These are phyloP conservation scores for Rhagophthalmus giganteus DNA, from an alignment of 2,888 invertebrate genomes.

Conservation along the genomic window DNA sequence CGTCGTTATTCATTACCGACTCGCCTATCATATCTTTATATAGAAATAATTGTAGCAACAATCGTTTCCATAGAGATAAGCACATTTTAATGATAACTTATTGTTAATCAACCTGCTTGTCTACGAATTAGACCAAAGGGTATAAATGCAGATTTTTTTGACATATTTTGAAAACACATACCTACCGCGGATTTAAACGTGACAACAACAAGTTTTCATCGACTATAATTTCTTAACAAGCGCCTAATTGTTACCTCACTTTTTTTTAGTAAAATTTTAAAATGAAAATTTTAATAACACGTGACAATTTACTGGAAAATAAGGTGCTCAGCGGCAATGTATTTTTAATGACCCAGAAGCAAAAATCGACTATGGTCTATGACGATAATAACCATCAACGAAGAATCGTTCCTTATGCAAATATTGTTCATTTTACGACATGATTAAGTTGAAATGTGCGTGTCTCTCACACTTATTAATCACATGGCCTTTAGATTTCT, in stretches of 20 bases:
- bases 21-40: too few species aligned
- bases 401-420: conserved; percentile 51
- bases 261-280: background rate
- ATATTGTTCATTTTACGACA: conserved; percentile 50
- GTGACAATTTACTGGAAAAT: background rate
- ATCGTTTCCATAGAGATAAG: too few species aligned
- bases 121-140: too few species aligned
- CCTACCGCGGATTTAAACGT: too few species aligned
- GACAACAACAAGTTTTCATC: too few species aligned
- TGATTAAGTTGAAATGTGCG: conserved; percentile 55
- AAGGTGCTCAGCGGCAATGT: conserved; percentile 1
- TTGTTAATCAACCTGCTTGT: too few species aligned
- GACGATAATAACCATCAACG: conserved; percentile 48
- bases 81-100: too few species aligned
- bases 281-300: background rate
- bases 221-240: too few species aligned
- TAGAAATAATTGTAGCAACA: too few species aligned
- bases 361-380: conserved; percentile 24
- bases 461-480: conserved; percentile 54
- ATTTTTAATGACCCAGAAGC: conserved; percentile 28
- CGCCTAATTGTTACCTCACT: background rate
- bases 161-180: too few species aligned
- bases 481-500: conserved; percentile 41
- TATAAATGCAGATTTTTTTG: too few species aligned
- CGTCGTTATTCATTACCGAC: too few species aligned